phyloP scores from a whole-genome alignment of 2,888 invertebrate genomes.

The Petrophora chlorosata region DNA sequence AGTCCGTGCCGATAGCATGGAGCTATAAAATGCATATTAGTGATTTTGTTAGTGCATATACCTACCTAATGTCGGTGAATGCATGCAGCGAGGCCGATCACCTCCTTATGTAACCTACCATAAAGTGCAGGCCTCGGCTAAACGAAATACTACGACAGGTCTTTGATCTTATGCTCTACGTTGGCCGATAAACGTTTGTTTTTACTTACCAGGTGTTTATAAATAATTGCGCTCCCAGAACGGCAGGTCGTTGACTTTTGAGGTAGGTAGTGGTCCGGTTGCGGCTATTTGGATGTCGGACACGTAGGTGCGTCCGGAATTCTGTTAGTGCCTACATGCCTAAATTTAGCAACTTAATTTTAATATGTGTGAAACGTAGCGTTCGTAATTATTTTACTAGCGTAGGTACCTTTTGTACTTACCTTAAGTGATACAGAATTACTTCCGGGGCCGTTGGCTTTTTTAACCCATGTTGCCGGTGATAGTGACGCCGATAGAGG shows the following conservation, averaged over 20 bases:
- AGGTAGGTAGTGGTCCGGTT: conserved; percentile 44
- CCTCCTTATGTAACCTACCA: conserved; percentile 69
- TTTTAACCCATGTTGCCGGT: no score
- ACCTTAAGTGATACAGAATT: no score
- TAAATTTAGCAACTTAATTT: conserved; percentile 31
- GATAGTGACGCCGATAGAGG: no score
- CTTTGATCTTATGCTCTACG: conserved; percentile 58
- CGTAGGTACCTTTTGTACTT: background rate
- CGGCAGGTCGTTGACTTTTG: conserved; percentile 43
- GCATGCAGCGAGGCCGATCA: conserved; percentile 76
- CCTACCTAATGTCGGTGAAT: conserved; percentile 63
- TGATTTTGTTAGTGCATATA: conserved; percentile 60
- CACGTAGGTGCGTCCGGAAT: conserved; percentile 32
- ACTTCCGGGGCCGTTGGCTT: no score
- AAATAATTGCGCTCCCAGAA: conserved; percentile 35
- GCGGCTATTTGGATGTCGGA: conserved; percentile 29
- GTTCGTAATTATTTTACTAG: conserved; percentile 14
- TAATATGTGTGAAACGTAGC: conserved; percentile 26
- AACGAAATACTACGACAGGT: conserved; percentile 56
- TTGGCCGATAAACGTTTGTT: conserved; percentile 38
- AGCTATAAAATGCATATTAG: conserved; percentile 39
- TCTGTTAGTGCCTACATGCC: conserved; percentile 19
- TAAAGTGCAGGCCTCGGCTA: conserved; percentile 52
- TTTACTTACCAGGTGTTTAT: conserved; percentile 40
- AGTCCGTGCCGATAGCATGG: conserved; percentile 12